Conservation (phyloP, 2,113 vertebrate species). For the Cyprinus carpio region DNA sequence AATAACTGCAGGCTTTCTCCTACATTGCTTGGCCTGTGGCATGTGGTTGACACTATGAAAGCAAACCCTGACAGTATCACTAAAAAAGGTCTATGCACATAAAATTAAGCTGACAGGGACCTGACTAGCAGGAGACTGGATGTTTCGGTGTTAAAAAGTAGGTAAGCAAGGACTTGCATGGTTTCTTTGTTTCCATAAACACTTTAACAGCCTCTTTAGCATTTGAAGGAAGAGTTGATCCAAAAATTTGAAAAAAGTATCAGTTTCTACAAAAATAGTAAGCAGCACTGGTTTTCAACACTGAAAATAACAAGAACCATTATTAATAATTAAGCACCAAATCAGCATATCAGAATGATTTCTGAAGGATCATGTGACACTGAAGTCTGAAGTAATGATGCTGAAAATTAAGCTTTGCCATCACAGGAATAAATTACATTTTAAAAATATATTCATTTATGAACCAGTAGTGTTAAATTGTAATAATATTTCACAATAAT, state of each 20-base stretch:
- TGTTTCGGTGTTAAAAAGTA: conserved; percentile 38
- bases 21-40: conserved; percentile 46
- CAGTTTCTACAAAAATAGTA: no score
- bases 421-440: no score
- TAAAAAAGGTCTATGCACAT: conserved; percentile 50
- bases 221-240: background rate
- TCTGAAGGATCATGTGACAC: no score
- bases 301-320: no score
- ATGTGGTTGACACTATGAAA: conserved; percentile 47
- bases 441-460: no score
- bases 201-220: background rate
- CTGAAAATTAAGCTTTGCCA: no score
- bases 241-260: background rate
- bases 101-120: conserved; percentile 54
- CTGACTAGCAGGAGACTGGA: conserved; percentile 42
- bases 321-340: no score
- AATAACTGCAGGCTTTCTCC: conserved; percentile 37
- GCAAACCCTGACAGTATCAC: conserved; percentile 46
- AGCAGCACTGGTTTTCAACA: no score
- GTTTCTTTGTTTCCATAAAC: conserved; percentile 7
- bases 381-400: no score
- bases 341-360: no score
- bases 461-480: no score
- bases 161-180: conserved; percentile 15
- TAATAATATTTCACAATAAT: no score